phyloP scores from a whole-genome alignment of 2,797 vertebrate genomes.

The Amblyopsis hoosieri region DNA sequence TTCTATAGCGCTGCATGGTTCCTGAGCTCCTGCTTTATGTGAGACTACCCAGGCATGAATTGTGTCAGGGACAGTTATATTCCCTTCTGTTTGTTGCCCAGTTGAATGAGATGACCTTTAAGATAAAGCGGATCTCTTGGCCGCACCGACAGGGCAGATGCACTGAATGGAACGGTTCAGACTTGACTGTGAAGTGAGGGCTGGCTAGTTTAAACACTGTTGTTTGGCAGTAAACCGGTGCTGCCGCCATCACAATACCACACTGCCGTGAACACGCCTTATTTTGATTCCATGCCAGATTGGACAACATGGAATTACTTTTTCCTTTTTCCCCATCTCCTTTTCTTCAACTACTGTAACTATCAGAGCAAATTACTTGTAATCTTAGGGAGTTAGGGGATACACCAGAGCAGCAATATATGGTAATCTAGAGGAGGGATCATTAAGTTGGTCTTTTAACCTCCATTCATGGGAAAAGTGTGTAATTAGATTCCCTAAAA shows the following conservation, averaged over 20 bases:
- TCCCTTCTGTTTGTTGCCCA: constrained; percentile 92
- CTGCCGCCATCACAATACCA: constrained; percentile 57
- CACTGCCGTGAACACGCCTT: constrained; percentile 54
- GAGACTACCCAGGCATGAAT: constrained; percentile 99
- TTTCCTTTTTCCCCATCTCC: constrained; percentile 23
- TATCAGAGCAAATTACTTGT: constrained; percentile 35
- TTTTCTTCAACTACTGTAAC: constrained; percentile 30
- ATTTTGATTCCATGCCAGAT: constrained; percentile 60
- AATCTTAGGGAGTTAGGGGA: constrained; percentile 30
- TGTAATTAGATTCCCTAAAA: constrained; percentile 69
- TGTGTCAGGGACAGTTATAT: constrained; percentile 98
- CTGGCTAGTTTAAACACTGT: constrained; percentile 63
- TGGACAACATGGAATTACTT: constrained; percentile 50
- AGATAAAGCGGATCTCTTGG: constrained; percentile 95
- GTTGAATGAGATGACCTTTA: constrained; percentile 97
- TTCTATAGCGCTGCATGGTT: constrained; percentile 92
- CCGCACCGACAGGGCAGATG: constrained; percentile 87
- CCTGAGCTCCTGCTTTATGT: constrained; percentile 94
- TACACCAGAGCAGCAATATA: constrained; percentile 41
- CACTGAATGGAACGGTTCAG: constrained; percentile 80
- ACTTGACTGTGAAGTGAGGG: constrained; percentile 60
- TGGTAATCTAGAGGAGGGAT: constrained; percentile 55
- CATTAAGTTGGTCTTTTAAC: constrained; percentile 67
- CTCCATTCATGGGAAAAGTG: constrained; percentile 62
- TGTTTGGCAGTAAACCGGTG: constrained; percentile 60